phyloP scores from a whole-genome alignment of 2,797 vertebrate species.

The Pseudocheirus occidentalis region DNA sequence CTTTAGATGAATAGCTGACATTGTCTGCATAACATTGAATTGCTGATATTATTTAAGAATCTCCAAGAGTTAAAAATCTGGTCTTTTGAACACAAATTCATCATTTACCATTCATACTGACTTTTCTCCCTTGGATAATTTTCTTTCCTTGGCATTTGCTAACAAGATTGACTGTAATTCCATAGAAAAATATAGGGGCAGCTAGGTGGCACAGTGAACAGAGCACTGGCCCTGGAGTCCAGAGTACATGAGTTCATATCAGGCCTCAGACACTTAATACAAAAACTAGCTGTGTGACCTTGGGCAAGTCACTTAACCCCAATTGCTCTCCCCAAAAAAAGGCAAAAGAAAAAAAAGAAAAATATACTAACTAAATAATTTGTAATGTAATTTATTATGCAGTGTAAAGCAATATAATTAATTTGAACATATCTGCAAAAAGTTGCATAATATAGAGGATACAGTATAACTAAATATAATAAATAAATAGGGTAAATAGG shows the following conservation, averaged over 20 bases:
- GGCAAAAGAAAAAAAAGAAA: no score
- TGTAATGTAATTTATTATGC: constrained; percentile 57
- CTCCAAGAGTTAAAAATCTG: constrained; percentile 31
- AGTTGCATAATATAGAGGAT: constrained; percentile 42
- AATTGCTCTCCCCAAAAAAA: no score
- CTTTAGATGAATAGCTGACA: constrained; percentile 34
- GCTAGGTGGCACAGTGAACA: no score
- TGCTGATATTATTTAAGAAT: constrained; percentile 35
- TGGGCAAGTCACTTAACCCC: no score
- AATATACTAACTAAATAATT: constrained; percentile 39
- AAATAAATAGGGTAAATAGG: no score
- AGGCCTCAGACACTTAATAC: no score
- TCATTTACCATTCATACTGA: constrained; percentile 54
- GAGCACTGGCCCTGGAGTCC: no score
- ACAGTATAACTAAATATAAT: no score
- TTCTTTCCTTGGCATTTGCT: constrained; percentile 65
- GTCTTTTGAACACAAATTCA: background rate
- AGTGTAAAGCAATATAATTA: constrained; percentile 61
- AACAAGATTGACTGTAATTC: constrained; percentile 54
- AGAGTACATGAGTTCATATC: no score
- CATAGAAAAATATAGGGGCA: constrained; percentile 40
- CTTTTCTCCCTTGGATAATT: constrained; percentile 44
- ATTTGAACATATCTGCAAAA: constrained; percentile 42
- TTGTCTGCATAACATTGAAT: constrained; percentile 52
- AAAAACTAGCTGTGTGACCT: no score